Conservation (phyloP, 2,113 vertebrate species). For the Syngnathoides biaculeatus region DNA sequence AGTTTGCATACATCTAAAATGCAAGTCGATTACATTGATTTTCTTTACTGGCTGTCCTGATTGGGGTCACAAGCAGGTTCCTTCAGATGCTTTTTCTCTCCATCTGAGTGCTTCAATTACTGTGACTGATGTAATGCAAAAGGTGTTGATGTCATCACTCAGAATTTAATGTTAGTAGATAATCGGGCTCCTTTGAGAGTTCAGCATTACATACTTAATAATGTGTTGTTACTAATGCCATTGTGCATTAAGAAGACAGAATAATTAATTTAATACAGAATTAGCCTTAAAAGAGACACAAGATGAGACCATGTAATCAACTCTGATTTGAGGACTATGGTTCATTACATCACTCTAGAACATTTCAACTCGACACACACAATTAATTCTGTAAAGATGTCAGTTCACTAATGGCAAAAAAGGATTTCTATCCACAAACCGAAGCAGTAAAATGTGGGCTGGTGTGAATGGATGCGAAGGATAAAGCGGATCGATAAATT, state of each 20-base stretch:
- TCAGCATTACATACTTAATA: not conserved
- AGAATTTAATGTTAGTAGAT: not conserved
- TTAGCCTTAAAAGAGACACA: not conserved
- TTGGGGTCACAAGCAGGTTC: no score
- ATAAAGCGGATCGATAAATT: conserved; percentile 1
- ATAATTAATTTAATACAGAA: not conserved
- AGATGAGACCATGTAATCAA: not conserved
- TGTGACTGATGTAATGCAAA: no score
- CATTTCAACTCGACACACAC: not conserved
- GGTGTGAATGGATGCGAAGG: conserved; percentile 28
- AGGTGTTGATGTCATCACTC: not conserved
- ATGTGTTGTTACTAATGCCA: not conserved
- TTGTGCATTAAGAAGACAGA: not conserved
- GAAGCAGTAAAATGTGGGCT: conserved; percentile 18
- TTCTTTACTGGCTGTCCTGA: no score
- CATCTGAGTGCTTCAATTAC: no score
- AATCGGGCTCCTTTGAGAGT: not conserved
- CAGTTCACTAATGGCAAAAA: not conserved
- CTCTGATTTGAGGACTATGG: not conserved
- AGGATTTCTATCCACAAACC: not conserved
- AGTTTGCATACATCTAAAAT: no score
- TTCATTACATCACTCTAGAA: not conserved
- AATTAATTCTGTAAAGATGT: not conserved
- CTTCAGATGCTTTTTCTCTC: no score
- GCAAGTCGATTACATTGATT: no score